Percentiles rank a stretch among this genome's conserved stretches.
Evolutionary conservation across 1,140 invertebrate species (phyloP).

Genomic region (Drosophila takahashii): DNA sequence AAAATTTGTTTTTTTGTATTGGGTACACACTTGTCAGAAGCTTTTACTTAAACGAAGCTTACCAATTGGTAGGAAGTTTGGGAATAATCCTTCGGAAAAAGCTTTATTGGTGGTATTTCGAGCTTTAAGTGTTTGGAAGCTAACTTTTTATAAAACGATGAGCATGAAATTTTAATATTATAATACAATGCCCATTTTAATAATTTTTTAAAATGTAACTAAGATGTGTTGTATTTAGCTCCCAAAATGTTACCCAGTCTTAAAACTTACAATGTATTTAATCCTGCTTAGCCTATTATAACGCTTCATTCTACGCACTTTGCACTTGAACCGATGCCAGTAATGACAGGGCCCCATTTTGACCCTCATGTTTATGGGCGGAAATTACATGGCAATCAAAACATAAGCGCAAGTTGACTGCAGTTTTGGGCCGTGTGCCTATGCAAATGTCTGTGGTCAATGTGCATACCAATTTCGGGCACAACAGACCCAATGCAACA

Average conservation of each 20-base stretch:
- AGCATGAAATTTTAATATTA: too few species aligned
- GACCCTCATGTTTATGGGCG: constrained; percentile 67
- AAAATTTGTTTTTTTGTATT: constrained; percentile 8
- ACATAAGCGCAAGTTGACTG: constrained; percentile 76
- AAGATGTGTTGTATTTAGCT: too few species aligned
- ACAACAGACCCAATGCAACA: background rate
- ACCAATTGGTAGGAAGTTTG: constrained; percentile 23
- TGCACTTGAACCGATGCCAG: background rate
- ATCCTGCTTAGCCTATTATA: background rate
- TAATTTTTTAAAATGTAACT: too few species aligned
- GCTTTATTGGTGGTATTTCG: constrained; percentile 12
- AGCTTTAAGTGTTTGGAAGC: constrained; percentile 1
- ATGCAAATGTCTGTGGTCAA: constrained; percentile 73
- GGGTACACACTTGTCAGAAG: constrained; percentile 42
- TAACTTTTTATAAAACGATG: too few species aligned
- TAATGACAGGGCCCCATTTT: background rate
- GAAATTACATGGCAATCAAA: constrained; percentile 81
- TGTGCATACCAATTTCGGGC: constrained; percentile 30
- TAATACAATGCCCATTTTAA: too few species aligned
- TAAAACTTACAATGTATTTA: too few species aligned
- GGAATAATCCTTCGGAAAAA: background rate
- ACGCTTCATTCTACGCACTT: background rate
- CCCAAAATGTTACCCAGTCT: too few species aligned
- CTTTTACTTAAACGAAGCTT: constrained; percentile 4
- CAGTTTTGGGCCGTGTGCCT: constrained; percentile 52